Evolutionary conservation across 1,140 invertebrate species (phyloP).

Genomic region (Macrobrachium rosenbergii): DNA sequence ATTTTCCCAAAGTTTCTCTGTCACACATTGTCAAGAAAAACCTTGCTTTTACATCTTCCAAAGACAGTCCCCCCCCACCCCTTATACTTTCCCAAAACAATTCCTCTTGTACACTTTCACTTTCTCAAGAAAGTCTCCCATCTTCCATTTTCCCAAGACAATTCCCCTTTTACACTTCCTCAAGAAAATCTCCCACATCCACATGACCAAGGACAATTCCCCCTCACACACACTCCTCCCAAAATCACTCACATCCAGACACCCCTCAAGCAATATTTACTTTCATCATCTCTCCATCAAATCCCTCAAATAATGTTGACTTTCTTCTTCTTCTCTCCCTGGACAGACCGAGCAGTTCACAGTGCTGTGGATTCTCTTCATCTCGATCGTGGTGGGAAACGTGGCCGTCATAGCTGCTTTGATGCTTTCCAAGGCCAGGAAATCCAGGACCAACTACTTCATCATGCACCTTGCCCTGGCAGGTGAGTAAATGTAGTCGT

Average conservation of each 20-base stretch:
- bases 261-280: no score
- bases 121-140: background rate
- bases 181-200: background rate
- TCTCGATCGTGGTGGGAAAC: conserved; percentile 90
- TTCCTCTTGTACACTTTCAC: no score
- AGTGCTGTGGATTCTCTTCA: conserved; percentile 88
- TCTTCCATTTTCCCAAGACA: no score
- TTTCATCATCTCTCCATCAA: no score
- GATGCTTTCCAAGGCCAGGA: conserved; percentile 83
- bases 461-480: conserved; percentile 88
- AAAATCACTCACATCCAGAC: no score
- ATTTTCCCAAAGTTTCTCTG: no score
- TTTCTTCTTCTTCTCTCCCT: conserved; percentile 67
- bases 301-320: no score
- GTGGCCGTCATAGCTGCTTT: conserved; percentile 87
- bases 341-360: conserved; percentile 90
- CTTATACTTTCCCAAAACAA: no score
- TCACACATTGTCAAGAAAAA: no score
- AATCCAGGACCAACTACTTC: conserved; percentile 96
- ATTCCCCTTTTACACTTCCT: background rate
- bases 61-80: no score
- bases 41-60: no score
- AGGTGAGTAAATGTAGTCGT: no score
- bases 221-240: background rate
- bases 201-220: background rate